A percentile compares a stretch with the other conserved stretches of the same genome.
Evolutionary conservation across 2,888 invertebrate species (phyloP).

Genomic region (Zygogramma bicolorata): DNA sequence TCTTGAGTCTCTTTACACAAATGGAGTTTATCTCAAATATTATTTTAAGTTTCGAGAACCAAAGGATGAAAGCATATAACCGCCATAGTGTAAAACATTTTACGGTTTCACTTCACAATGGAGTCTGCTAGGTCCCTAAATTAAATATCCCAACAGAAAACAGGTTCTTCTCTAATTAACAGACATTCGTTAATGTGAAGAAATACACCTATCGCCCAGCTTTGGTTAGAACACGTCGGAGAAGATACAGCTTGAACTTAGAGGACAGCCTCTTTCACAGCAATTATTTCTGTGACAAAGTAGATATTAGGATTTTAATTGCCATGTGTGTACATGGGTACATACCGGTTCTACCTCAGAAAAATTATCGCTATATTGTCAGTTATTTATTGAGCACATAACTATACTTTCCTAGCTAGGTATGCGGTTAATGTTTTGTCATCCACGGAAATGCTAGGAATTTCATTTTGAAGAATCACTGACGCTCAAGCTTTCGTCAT

Average conservation of each 20-base stretch:
- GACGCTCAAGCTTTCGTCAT: not conserved
- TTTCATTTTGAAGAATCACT: slow-evolving; percentile 22
- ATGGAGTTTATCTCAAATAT: slow-evolving; percentile 19
- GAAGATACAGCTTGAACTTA: slow-evolving; percentile 49
- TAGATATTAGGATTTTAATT: slow-evolving; percentile 39
- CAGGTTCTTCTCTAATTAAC: slow-evolving; percentile 61
- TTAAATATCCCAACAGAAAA: slow-evolving; percentile 56
- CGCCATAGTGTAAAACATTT: slow-evolving; percentile 41
- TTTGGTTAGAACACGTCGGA: slow-evolving; percentile 47
- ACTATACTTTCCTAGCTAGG: slow-evolving; percentile 27
- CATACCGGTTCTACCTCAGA: slow-evolving; percentile 26
- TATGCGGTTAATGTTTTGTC: slow-evolving; percentile 31
- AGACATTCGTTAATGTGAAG: slow-evolving; percentile 59
- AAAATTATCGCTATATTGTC: slow-evolving; percentile 36
- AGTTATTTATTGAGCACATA: slow-evolving; percentile 38
- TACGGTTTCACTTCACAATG: slow-evolving; percentile 41
- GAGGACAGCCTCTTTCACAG: slow-evolving; percentile 47
- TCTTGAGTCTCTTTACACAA: slow-evolving; percentile 27
- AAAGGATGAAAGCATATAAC: slow-evolving; percentile 9
- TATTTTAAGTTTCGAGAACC: slow-evolving; percentile 25
- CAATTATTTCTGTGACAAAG: slow-evolving; percentile 41
- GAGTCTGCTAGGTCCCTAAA: slow-evolving; percentile 57
- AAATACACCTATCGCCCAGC: slow-evolving; percentile 44
- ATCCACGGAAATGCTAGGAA: slow-evolving; percentile 29
- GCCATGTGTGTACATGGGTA: slow-evolving; percentile 19